phyloP scores from a whole-genome alignment of 2,888 invertebrate genomes.

The Erannis defoliaria region DNA sequence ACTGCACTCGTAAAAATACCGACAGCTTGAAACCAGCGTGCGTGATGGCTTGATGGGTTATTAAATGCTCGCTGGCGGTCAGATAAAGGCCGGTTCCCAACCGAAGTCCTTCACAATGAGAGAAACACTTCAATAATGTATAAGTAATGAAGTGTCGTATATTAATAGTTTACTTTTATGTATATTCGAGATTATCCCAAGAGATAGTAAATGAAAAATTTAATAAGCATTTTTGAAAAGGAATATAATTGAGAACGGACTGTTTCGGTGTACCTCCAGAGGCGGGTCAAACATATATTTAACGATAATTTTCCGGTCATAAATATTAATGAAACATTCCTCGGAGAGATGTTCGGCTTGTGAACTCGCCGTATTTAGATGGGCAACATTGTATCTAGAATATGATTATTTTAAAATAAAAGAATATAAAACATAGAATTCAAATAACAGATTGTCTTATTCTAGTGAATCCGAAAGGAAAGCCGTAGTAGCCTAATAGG shows the following conservation, averaged over 20 bases:
- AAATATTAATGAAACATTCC: constrained; percentile 81
- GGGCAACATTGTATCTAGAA: constrained; percentile 56
- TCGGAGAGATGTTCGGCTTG: constrained; percentile 61
- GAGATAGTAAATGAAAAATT: constrained; percentile 43
- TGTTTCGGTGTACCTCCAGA: constrained; percentile 60
- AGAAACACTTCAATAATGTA: constrained; percentile 34
- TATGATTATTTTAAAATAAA: no score
- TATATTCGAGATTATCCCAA: constrained; percentile 33
- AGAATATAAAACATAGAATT: no score
- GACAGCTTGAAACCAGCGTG: constrained; percentile 33
- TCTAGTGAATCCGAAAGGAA: no score
- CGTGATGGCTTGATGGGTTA: constrained; percentile 36
- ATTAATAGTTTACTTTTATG: constrained; percentile 37
- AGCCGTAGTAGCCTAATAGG: no score
- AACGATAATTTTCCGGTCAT: constrained; percentile 81
- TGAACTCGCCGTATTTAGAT: constrained; percentile 54
- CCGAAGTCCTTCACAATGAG: constrained; percentile 33
- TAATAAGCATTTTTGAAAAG: constrained; percentile 53
- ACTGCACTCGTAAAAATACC: constrained; percentile 44
- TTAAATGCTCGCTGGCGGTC: constrained; percentile 43
- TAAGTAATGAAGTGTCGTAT: constrained; percentile 44
- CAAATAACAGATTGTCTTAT: no score
- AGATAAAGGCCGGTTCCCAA: constrained; percentile 33
- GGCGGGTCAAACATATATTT: constrained; percentile 73
- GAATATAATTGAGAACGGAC: constrained; percentile 48